phyloP scores from a whole-genome alignment of 2,888 invertebrate genomes.

The Thymelicus sylvestris region DNA sequence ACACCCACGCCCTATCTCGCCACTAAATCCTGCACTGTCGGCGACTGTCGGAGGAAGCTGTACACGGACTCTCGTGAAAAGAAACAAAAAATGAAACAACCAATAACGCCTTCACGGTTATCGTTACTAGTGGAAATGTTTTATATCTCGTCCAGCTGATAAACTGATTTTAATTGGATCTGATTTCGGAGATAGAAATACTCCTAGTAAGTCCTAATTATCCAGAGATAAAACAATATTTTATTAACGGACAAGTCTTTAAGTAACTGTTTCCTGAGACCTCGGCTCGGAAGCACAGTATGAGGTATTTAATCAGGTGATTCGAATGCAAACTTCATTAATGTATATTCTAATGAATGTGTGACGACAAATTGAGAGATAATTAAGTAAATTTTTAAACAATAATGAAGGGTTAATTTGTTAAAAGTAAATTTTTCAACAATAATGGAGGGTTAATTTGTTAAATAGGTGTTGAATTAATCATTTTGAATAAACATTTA shows the following conservation, averaged over 20 bases:
- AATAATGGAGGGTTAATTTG: slow-evolving; percentile 7
- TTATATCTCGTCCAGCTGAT: slow-evolving; percentile 39
- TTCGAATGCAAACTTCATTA: slow-evolving; percentile 33
- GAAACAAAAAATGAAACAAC: slow-evolving; percentile 57
- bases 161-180: slow-evolving; percentile 45
- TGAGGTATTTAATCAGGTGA: slow-evolving; percentile 36
- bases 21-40: slow-evolving; percentile 80
- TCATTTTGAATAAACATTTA: neutral
- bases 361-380: slow-evolving; percentile 32
- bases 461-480: slow-evolving; percentile 6
- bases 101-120: slow-evolving; percentile 48
- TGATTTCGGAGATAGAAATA: slow-evolving; percentile 36
- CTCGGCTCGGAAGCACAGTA: neutral
- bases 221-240: slow-evolving; percentile 26
- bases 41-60: slow-evolving; percentile 69
- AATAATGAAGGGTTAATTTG: slow-evolving; percentile 7
- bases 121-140: slow-evolving; percentile 47
- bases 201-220: slow-evolving; percentile 30
- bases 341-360: slow-evolving; percentile 29
- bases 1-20: slow-evolving; percentile 81
- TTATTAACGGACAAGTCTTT: slow-evolving; percentile 1
- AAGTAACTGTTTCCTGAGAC: slow-evolving; percentile 11
- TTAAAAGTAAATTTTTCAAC: slow-evolving; percentile 27
- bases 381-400: slow-evolving; percentile 32
- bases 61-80: slow-evolving; percentile 48